Percentiles rank a stretch among this genome's conserved stretches.
Evolutionary conservation across 2,888 invertebrate genomes (phyloP).

Genomic region (Amiota mariae): DNA sequence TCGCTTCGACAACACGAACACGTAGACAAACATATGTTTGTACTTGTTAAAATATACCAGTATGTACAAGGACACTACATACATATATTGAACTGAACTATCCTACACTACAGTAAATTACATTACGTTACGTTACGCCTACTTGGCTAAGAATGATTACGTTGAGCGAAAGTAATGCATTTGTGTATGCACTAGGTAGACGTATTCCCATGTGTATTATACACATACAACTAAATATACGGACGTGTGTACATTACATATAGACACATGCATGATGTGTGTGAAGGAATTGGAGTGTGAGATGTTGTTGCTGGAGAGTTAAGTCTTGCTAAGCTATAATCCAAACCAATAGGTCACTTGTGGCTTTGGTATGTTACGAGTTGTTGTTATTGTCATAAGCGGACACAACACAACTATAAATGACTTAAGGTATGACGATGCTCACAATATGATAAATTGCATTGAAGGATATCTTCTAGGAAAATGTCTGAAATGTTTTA

Average conservation of each 20-base stretch:
- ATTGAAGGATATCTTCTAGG: too few species aligned
- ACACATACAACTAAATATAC: not conserved
- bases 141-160: constrained; percentile 34
- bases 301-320: constrained; percentile 7
- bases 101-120: constrained; percentile 10
- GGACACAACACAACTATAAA: too few species aligned
- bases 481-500: too few species aligned
- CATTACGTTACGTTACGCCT: constrained; percentile 34
- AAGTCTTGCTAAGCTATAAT: constrained; percentile 27
- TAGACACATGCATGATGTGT: not conserved
- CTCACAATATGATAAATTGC: not conserved
- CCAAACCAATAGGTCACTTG: constrained; percentile 25
- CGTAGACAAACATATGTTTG: too few species aligned
- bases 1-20: not conserved
- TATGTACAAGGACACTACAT: too few species aligned
- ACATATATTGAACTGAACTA: too few species aligned
- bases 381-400: not conserved
- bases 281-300: not conserved
- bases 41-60: too few species aligned
- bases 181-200: not conserved
- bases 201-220: not conserved
- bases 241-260: not conserved
- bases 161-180: constrained; percentile 26
- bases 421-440: too few species aligned
- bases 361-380: not conserved